Evolutionary conservation across 2,113 vertebrate species (phyloP).

Genomic region (Indicator maculatus): DNA sequence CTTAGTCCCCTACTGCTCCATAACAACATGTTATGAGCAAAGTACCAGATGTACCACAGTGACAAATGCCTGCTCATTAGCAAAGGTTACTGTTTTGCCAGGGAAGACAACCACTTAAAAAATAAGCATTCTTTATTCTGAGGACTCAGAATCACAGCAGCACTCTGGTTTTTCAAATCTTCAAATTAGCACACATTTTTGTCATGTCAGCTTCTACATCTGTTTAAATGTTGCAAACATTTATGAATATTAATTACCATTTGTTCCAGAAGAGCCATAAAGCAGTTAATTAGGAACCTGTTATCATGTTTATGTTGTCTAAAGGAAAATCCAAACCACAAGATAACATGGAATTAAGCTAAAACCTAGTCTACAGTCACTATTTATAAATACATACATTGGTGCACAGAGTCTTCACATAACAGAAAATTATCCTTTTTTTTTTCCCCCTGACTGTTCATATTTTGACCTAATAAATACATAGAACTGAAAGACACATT

Average conservation of each 20-base stretch:
- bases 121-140: background rate
- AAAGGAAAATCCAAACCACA: conserved; percentile 64
- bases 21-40: background rate
- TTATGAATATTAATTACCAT: conserved; percentile 76
- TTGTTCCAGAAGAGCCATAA: conserved; percentile 68
- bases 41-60: background rate
- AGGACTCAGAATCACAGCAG: background rate
- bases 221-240: conserved; percentile 58
- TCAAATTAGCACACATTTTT: conserved; percentile 31
- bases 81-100: background rate
- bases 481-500: background rate
- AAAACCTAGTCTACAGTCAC: conserved; percentile 32
- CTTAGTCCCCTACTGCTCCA: background rate
- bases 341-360: conserved; percentile 60
- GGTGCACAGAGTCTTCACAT: background rate
- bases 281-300: conserved; percentile 75
- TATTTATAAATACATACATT: conserved; percentile 7
- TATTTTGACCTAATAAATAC: conserved; percentile 37
- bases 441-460: background rate
- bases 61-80: background rate
- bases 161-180: background rate
- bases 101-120: background rate
- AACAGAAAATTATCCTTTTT: background rate
- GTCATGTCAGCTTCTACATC: conserved; percentile 48
- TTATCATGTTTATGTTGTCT: conserved; percentile 70